Base-by-base conservation (phyloP, 2,797 vertebrate species). In the Tapera naevia region DNA sequence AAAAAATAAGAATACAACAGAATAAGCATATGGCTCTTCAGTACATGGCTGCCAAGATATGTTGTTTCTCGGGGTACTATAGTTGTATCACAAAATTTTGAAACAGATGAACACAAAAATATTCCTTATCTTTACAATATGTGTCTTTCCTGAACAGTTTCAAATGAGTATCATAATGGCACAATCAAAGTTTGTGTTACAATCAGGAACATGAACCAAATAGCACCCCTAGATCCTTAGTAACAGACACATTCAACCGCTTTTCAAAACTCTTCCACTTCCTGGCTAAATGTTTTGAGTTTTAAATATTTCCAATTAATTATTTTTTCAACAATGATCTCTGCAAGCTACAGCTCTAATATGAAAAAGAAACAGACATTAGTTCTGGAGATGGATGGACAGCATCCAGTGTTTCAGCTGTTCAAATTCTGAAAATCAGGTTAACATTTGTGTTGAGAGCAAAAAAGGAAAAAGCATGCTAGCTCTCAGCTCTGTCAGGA, bases 111-210 rank as follows among this genome's bases (percentile, higher is more conserved):
- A 57, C 5, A 58, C 14, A 62, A 61, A 48, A 72, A 18, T 4
- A 51, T 10, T 30, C 13, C 21, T 33, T 35, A 35, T 22, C 24
- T 79, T 89, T 65, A 57, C 7, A 57, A 50, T 14, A 43, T 1
- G 1, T n/a, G 16, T 33, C 28, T 61, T 86, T 73, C 48, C 65
- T 61, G 60, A 39, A 28, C 28, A 62, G 21, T 19, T 53, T 41
- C 9, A 60, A 80, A 81, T 14, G 10, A n/a, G 2, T 1, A 37
- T 16, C 4, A 4, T 8, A 66, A 43, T 0, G 2, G 13, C 24
- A 85, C 41, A 61, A 45, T 3, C 56, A 22, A 43, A 57, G 4
- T 10, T 65, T 37, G 30, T 46, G 7, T 46, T 46, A 45, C 66
- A 86, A 61, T 57, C 56, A 71, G 21, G 74, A 80, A 88, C 18